Evolutionary conservation across 2,888 invertebrate species (phyloP), one percentile per base, ranked within the genome.

Genomic region (Hypomecis punctinalis): DNA sequence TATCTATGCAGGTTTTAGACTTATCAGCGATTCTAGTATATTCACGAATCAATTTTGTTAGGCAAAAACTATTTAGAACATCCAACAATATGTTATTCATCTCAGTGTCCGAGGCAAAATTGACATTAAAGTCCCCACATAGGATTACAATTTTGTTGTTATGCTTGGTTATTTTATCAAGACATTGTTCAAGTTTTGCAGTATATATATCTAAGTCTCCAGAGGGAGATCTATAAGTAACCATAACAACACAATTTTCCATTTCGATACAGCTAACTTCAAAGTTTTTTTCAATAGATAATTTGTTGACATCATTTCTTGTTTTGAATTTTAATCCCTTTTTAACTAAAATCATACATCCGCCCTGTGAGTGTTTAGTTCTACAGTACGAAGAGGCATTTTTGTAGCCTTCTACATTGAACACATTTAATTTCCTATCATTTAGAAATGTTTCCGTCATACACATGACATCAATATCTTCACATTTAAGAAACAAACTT

Each of bases 191-290:
- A n/a, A 42, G 6, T 42, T 42, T 42, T 7, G 3, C 9, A 42
- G 42, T 9, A 42, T 42, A 42, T 3, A 42, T 9, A 42, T 3
- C 9, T 9, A 42, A 42, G 42, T 42, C 42, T 9, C 42, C 42
- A 3, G 42, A 42, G 4, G 42, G 42, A 9, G 42, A 42, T 42
- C 33, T 45, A 13, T 45, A 45, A 10, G 49, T 49, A 1, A 49
- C 49, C 6, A 49, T n/a, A 9, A 49, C n/a, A 10, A 49, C 6
- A 49, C 49, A 49, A 36, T n/a, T 36, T 36, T 49, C 13, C 11
- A 49, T 35, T 49, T 49, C 49, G 5, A 49, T 49, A 36, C 49
- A 49, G 36, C 49, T 10, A 10, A 49, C 49, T n/a, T 49, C 49
- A 36, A 49, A 49, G n/a, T 49, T 35, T n/a, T 36, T 49, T 36